Percentiles rank a stretch among this genome's conserved stretches.
phyloP scores from a whole-genome alignment of 2,888 invertebrate species.

The Hypsopygia costalis region DNA sequence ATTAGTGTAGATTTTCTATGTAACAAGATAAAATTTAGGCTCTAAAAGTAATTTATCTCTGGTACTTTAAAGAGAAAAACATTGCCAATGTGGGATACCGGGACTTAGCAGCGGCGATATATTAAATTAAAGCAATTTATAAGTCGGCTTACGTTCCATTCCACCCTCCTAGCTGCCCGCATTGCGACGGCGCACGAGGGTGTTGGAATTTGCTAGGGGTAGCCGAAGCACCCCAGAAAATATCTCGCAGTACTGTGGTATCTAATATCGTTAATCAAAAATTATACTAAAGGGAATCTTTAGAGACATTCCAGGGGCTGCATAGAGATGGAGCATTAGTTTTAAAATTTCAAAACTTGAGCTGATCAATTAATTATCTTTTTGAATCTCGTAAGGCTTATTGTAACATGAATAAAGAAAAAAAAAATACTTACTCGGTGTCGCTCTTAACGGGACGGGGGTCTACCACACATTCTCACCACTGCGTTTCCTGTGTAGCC shows the following conservation, averaged over 20 bases:
- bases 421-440: too few species aligned
- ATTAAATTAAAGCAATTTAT: conserved; percentile 73
- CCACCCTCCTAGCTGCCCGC: conserved; percentile 34
- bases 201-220: conserved; percentile 27
- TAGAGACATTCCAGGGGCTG: too few species aligned
- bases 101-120: conserved; percentile 38
- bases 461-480: too few species aligned
- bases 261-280: not conserved
- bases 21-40: conserved; percentile 13
- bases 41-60: conserved; percentile 33
- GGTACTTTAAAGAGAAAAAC: conserved; percentile 35
- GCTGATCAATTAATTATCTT: too few species aligned
- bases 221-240: not conserved
- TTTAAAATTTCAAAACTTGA: too few species aligned
- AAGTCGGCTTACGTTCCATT: conserved; percentile 41
- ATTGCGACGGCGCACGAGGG: conserved; percentile 35
- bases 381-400: too few species aligned
- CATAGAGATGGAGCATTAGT: too few species aligned
- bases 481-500: too few species aligned
- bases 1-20: not conserved
- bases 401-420: too few species aligned
- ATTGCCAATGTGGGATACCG: conserved; percentile 33
- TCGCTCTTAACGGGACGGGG: too few species aligned
- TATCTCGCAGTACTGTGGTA: not conserved
- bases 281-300: conserved; percentile 16